Evolutionary conservation across 2,888 invertebrate species (phyloP).

Genomic region (Gastracanthus pulcherrimus): DNA sequence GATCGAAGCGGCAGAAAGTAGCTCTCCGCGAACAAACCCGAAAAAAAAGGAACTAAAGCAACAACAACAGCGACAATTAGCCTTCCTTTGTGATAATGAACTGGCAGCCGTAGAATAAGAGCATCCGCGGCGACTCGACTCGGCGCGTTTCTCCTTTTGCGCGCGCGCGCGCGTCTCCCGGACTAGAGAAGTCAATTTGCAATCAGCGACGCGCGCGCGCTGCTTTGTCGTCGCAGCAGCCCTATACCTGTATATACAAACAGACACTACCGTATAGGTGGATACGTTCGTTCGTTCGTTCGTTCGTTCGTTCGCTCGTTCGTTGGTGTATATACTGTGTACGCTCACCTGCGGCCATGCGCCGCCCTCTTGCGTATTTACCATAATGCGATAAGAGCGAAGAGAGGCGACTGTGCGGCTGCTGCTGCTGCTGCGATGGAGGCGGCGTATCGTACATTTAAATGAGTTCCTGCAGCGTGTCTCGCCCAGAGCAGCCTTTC

Average conservation of each 20-base stretch:
- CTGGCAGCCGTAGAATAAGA: constrained; percentile 55
- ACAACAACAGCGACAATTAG: constrained; percentile 24
- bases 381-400: constrained; percentile 73
- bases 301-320: too few species aligned
- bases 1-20: background rate
- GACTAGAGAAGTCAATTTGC: constrained; percentile 72
- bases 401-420: too few species aligned
- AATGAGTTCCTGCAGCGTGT: constrained; percentile 66
- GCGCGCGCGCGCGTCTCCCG: constrained; percentile 54
- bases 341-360: background rate
- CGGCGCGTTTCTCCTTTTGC: constrained; percentile 2
- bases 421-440: too few species aligned
- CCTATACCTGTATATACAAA: constrained; percentile 7
- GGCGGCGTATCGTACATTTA: constrained; percentile 70
- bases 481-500: background rate
- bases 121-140: background rate
- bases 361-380: constrained; percentile 65
- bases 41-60: background rate
- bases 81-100: constrained; percentile 62
- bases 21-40: background rate
- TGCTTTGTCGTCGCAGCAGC: constrained; percentile 60
- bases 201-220: constrained; percentile 65
- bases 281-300: too few species aligned
- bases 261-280: too few species aligned
- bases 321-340: background rate